These are phyloP conservation scores for Sesamia nonagrioides DNA, from an alignment of 1,140 invertebrate species.

Conservation along the genomic window DNA sequence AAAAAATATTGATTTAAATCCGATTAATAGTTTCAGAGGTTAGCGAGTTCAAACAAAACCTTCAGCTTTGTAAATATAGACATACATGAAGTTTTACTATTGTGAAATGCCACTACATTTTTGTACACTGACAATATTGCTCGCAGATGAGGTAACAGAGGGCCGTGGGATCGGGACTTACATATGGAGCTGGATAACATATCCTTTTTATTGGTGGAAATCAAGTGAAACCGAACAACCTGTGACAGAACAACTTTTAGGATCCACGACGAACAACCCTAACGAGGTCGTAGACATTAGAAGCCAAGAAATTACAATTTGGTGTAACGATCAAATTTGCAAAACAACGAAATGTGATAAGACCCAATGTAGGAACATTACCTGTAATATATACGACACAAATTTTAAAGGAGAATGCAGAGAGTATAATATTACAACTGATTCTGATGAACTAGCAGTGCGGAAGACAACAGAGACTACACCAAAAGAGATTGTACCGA, in stretches of 20 bases:
- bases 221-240: constrained; percentile 59
- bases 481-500: constrained; percentile 44
- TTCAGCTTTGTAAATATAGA: no score
- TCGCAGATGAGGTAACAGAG: constrained; percentile 75
- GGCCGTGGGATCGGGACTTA: constrained; percentile 79
- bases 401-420: constrained; percentile 83
- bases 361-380: constrained; percentile 74
- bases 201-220: constrained; percentile 83
- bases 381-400: constrained; percentile 85
- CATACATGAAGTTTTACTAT: not conserved
- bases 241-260: constrained; percentile 59
- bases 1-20: not conserved
- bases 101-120: not conserved
- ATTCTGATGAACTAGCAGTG: constrained; percentile 3
- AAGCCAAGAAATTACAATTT: constrained; percentile 77
- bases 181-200: constrained; percentile 84
- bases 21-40: no score
- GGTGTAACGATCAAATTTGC: constrained; percentile 84
- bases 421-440: constrained; percentile 72
- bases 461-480: constrained; percentile 23
- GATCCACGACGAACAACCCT: constrained; percentile 53
- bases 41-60: no score
- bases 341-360: constrained; percentile 80
- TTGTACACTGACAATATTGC: constrained; percentile 50
- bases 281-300: constrained; percentile 69